phyloP scores from a whole-genome alignment of 2,797 vertebrate species.

The Gallirallus australis region DNA sequence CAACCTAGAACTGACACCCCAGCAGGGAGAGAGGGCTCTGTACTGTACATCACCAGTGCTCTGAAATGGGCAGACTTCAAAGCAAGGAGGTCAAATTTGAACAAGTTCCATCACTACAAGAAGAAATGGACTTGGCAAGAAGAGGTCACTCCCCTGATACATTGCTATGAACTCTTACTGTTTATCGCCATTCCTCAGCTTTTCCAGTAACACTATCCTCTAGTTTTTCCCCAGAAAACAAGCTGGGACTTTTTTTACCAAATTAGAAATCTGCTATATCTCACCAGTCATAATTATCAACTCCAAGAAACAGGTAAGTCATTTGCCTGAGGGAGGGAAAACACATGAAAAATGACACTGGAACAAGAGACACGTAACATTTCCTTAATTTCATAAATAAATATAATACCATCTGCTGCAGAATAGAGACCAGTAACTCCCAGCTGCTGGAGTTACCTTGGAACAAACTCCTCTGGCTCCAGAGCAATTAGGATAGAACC shows the following conservation, averaged over 20 bases:
- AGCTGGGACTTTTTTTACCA: not conserved
- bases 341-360: not conserved
- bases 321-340: not conserved
- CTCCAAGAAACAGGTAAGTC: not conserved
- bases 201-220: not conserved
- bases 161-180: not conserved
- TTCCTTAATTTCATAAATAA: slow-evolving; percentile 30
- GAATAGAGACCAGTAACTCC: not conserved
- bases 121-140: not conserved
- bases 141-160: not conserved
- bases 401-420: not conserved
- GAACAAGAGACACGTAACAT: not conserved
- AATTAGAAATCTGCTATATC: not conserved
- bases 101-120: not conserved
- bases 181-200: not conserved
- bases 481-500: not conserved
- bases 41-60: not conserved
- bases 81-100: not conserved
- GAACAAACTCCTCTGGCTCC: not conserved
- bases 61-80: not conserved
- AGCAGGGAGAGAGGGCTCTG: not conserved
- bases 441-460: not conserved
- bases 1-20: not conserved
- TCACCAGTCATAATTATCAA: not conserved
- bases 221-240: not conserved